These are phyloP conservation scores for Glossosoma conforme DNA, from an alignment of 1,140 invertebrate species.

Conservation along the genomic window DNA sequence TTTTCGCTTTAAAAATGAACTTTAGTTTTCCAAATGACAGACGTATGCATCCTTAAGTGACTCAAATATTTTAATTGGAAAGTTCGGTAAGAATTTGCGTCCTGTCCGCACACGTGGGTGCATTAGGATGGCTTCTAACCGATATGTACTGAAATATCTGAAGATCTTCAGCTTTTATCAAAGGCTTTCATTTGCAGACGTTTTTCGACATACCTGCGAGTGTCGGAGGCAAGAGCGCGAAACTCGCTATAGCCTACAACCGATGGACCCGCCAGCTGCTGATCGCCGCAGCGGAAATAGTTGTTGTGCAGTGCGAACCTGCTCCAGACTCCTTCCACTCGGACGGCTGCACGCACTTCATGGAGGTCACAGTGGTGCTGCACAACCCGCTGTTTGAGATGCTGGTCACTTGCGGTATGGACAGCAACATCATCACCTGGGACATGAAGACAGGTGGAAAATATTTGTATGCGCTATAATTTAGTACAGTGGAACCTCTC, in stretches of 20 bases:
- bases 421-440: slow-evolving; percentile 71
- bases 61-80: too few species aligned
- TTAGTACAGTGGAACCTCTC: too few species aligned
- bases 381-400: slow-evolving; percentile 66
- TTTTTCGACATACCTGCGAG: slow-evolving; percentile 56
- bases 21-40: too few species aligned
- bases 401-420: slow-evolving; percentile 61
- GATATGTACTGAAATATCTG: too few species aligned
- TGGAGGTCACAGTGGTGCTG: slow-evolving; percentile 57
- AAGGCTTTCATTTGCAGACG: slow-evolving; percentile 49
- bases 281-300: slow-evolving; percentile 56
- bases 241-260: slow-evolving; percentile 60
- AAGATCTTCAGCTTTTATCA: slow-evolving; percentile 55
- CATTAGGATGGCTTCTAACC: too few species aligned
- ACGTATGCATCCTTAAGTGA: too few species aligned
- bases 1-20: too few species aligned
- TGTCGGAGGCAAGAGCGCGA: slow-evolving; percentile 52
- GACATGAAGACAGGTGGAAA: slow-evolving; percentile 60
- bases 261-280: slow-evolving; percentile 57
- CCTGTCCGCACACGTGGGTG: too few species aligned
- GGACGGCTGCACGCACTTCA: slow-evolving; percentile 63
- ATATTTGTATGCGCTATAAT: too few species aligned
- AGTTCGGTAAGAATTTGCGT: too few species aligned
- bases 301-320: slow-evolving; percentile 54
- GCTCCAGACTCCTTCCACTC: slow-evolving; percentile 57